Base-by-base conservation (phyloP, 2,113 vertebrate genomes). In the Hyperopisus bebe region DNA sequence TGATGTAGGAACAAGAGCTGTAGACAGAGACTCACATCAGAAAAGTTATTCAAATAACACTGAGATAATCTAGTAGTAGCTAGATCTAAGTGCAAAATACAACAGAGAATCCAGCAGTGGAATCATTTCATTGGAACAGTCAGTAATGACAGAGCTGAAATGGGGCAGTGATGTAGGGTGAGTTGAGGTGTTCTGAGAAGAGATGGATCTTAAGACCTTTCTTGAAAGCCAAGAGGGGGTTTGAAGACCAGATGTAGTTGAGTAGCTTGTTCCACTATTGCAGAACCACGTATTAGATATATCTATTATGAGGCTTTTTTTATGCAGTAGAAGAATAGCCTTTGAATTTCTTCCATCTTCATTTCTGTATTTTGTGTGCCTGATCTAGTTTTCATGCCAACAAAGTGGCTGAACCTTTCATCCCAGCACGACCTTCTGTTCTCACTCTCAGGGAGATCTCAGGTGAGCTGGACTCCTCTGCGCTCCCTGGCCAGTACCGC, bases 401-500 rank as follows among this genome's bases (percentile, higher is more conserved):
- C 77, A 46, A 42, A 46, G 47, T 10, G 44, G 84, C 46, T 7
- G 27, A 31, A 15, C 10, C 47, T 48, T 31, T n/a, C n/a, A 86
- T 50, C 46, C 84, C 80, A 83, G 44, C 42, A 83, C 27, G 8
- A 51, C 84, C 27, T 50, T 17, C 21, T 48, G 10, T 24, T 15
- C 48, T 88, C 48, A 47, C 31, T 31, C 90, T 82, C 89, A 96
- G 96, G 84, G 95, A 95, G 82, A 86, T 92, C 44, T 91, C 94
- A 85, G 92, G 92, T 70, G 94, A 90, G 44, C 89, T 96, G 88
- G 94, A 95, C 91, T 92, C 95, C 82, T 90, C 94, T 89, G 90
- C 93, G 91, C 89, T 91, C 90, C 92, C 92, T 27, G 90, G 94
- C 62, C 94, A 95, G 89, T 96, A 93, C 92, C 96, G 96, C 74